Evolutionary conservation across 1,140 invertebrate genomes (phyloP), one percentile per base, ranked within the genome.

Genomic region (Pseudomyrmex gracilis): DNA sequence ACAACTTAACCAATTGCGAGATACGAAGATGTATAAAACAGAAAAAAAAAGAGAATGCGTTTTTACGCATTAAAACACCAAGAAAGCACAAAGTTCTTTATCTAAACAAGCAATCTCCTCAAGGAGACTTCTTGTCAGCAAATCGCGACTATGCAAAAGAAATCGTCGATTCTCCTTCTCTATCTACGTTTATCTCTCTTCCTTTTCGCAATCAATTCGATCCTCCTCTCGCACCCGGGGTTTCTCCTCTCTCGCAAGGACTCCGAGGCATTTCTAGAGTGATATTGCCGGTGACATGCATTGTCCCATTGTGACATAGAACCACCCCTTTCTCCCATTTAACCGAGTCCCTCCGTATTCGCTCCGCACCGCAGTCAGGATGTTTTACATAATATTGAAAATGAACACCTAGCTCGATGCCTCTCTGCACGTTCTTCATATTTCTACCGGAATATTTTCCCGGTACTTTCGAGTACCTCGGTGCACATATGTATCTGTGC

Each of bases 351-450:
- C 55, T 58, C 49, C 57, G 55, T 73, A 55, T 34, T 47, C 45
- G 47, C 70, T 20, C 43, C 9, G 10, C 58, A 43, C 57, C 85
- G 85, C 84, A 85, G 68, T 86, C 82, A 85, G 85, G 83, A 90
- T 92, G 88, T 91, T 91, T 92, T 92, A 92, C 92, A 93, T 93
- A 92, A 93, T 93, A 92, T 92, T 87, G 90, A 90, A 92, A 93
- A 92, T 90, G 90, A 85, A 91, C 61, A 84, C 90, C 90, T 90
- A 89, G 89, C 92, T 90, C 89, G 87, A 73, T 92, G 92, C 90
- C 90, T n/a, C n/a, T n/a, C n/a, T 90, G 82, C 63, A 70, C 89
- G 80, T 87, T 87, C 86, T 63, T n/a, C 85, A 89, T 90, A 90
- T 91, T 80, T 77, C 82, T 55, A 71, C 7, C 80, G 71, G 71